phyloP scores from a whole-genome alignment of 2,888 invertebrate genomes.

The Spatulosminthurus flaviceps region DNA sequence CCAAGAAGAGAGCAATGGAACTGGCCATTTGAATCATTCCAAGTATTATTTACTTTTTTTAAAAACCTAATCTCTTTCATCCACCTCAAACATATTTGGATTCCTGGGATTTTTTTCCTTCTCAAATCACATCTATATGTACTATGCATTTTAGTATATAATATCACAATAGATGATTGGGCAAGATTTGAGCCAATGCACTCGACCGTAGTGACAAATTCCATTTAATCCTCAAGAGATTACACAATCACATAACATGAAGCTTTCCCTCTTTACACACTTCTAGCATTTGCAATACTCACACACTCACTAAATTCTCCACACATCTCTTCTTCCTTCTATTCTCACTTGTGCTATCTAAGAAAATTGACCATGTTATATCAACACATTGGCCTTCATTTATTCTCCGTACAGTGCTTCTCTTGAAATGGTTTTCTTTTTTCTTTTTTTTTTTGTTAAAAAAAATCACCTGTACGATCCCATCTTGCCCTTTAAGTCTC shows the following conservation, averaged over 20 bases:
- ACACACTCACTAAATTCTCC: too few species aligned
- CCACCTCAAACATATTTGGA: conserved; percentile 6
- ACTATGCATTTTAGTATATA: too few species aligned
- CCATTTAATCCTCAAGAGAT: not conserved
- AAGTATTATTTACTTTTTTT: not conserved
- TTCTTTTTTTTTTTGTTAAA: too few species aligned
- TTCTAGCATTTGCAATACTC: too few species aligned
- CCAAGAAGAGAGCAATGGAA: not conserved
- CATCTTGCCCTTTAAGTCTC: too few species aligned
- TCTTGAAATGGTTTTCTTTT: too few species aligned
- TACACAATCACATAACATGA: conserved; percentile 4
- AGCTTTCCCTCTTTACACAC: not conserved
- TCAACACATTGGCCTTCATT: not conserved
- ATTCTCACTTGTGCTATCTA: too few species aligned
- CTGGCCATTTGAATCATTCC: not conserved
- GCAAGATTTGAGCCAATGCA: not conserved
- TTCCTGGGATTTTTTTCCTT: not conserved
- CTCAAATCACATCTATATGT: too few species aligned
- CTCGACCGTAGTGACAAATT: conserved; percentile 18
- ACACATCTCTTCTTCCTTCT: too few species aligned
- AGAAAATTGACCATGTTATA: not conserved
- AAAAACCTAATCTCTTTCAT: conserved; percentile 3
- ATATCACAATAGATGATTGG: conserved; percentile 13
- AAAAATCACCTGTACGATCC: conserved; percentile 7
- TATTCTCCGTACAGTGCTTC: not conserved